Evolutionary conservation across 2,888 invertebrate species (phyloP), one percentile per base, ranked within the genome.

Genomic region (Metallyticus violacea): DNA sequence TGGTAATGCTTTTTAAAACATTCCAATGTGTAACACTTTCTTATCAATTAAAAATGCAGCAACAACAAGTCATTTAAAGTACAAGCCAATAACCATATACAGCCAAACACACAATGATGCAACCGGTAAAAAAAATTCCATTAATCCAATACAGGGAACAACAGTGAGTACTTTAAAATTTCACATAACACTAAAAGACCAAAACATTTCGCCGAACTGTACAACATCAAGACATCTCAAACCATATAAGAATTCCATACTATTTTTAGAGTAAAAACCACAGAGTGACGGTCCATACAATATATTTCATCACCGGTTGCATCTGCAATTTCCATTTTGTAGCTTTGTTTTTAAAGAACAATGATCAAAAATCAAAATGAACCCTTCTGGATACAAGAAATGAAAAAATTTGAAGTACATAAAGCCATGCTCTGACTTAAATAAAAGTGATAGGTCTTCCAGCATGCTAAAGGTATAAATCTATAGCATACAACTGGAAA

Each of bases 81-180:
- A 85, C 84, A 85, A 85, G 80, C 77, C 30, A 85, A 84, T 86
- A 86, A 85, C 78, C 77, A 25, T 82, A 76, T 80, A 79, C 40
- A 79, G 81, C 85, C 79, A 85, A 87, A 86, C 87, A 86, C 86
- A 86, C 86, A 86, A 86, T 27, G 28, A 7, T 86, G 85, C 87
- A 87, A 86, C 87, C 79, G 85, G 85, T 85, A 85, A 87, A 26
- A 85, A 85, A 81, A 30, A 25, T 30, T 77, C 76, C 83, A 81
- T 40, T 80, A 30, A 62, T 80, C 87, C 79, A 86, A 87, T 85
- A 87, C 81, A 28, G 22, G 79, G 25, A 77, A 79, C 28, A 86
- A 79, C 80, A 85, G 29, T 80, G 40, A 62, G 22, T 62, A 62
- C 40, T 62, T 62, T 6, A 62, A 62, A 62, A 62, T 62, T 62